Evolutionary conservation across 2,113 vertebrate species (phyloP).

Genomic region (Charadrius vociferus): DNA sequence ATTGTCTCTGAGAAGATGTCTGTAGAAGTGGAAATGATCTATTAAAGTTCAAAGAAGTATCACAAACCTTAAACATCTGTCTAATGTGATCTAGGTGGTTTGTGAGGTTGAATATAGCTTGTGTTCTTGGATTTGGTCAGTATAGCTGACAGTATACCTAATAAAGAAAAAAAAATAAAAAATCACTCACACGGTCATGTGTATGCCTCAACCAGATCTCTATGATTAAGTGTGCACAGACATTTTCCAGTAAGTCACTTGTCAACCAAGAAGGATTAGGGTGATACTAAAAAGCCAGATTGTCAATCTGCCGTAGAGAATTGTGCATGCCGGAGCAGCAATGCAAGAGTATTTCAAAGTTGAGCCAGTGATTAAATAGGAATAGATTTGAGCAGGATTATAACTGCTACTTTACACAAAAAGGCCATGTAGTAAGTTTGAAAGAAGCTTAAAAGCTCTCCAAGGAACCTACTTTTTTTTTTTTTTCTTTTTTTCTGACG

Average conservation of each 20-base stretch:
- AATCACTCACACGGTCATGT: not conserved
- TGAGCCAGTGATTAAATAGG: not conserved
- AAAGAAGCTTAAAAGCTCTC: not conserved
- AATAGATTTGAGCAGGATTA: not conserved
- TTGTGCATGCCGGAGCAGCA: not conserved
- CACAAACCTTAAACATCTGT: not conserved
- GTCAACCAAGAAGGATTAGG: not conserved
- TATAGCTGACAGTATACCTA: not conserved
- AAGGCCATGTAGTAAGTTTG: not conserved
- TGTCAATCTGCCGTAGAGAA: not conserved
- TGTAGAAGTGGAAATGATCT: not conserved
- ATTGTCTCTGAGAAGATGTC: not conserved
- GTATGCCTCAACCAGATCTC: not conserved
- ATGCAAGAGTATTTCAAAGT: not conserved
- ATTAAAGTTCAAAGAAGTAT: not conserved
- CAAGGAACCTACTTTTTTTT: not conserved
- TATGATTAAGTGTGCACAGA: not conserved
- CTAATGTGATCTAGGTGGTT: not conserved
- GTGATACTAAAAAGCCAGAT: not conserved
- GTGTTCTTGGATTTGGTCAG: not conserved
- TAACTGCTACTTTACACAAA: not conserved
- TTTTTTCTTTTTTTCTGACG: accelerated
- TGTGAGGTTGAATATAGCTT: not conserved
- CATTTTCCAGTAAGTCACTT: not conserved
- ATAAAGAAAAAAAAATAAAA: not conserved